These are phyloP conservation scores for Drosophila funebris DNA, from an alignment of 1,140 invertebrate genomes.

Conservation along the genomic window DNA sequence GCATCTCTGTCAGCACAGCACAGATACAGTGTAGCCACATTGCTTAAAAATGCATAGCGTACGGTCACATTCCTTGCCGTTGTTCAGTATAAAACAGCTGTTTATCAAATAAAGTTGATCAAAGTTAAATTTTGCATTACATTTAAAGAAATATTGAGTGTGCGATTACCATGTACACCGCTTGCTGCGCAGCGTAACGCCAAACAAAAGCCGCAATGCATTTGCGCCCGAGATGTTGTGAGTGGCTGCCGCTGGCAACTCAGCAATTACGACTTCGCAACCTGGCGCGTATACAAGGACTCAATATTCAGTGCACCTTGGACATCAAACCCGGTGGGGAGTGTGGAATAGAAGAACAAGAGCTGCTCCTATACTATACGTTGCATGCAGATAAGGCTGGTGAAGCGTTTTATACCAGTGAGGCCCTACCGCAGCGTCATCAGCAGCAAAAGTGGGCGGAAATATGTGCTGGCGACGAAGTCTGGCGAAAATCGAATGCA, in stretches of 20 bases:
- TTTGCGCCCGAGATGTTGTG: constrained; percentile 86
- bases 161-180: constrained; percentile 32
- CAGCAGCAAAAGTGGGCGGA: constrained; percentile 88
- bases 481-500: constrained; percentile 74
- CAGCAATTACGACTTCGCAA: constrained; percentile 89
- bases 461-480: constrained; percentile 66
- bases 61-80: constrained; percentile 29
- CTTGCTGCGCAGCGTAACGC: constrained; percentile 39
- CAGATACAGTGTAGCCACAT: neutral
- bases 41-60: neutral
- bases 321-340: neutral
- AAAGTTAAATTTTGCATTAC: constrained; percentile 46
- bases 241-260: constrained; percentile 87
- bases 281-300: constrained; percentile 88
- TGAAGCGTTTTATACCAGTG: constrained; percentile 94
- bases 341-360: constrained; percentile 35
- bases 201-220: constrained; percentile 82
- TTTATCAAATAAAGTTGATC: constrained; percentile 42
- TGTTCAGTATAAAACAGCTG: constrained; percentile 60
- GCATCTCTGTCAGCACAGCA: neutral
- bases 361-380: constrained; percentile 89
- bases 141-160: constrained; percentile 34
- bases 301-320: constrained; percentile 84
- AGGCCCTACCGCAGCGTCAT: constrained; percentile 87
- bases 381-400: constrained; percentile 90